Percentiles rank a stretch among this genome's conserved stretches.
These are phyloP conservation scores for Mus spicilegus DNA, from an alignment of 2,113 vertebrate genomes.

Conservation along the genomic window DNA sequence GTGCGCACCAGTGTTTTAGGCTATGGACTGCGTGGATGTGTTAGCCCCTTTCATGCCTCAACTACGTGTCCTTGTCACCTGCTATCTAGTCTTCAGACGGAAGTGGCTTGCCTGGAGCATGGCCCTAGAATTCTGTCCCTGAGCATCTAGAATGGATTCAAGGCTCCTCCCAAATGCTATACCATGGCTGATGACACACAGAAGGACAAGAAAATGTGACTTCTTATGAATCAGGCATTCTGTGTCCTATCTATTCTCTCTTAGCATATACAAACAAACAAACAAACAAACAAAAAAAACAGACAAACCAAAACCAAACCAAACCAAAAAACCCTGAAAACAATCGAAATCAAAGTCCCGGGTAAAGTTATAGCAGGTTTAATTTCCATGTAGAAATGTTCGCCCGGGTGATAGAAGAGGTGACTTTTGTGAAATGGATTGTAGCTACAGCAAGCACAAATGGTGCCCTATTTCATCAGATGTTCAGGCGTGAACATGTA, in stretches of 20 bases:
- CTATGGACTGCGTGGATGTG: background rate
- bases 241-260: background rate
- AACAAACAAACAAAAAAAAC: background rate
- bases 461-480: accelerated
- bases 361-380: background rate
- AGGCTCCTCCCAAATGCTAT: background rate
- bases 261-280: background rate
- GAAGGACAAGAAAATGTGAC: background rate
- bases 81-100: background rate
- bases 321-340: too few species aligned
- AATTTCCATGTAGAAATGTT: background rate
- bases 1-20: too few species aligned
- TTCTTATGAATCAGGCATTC: background rate
- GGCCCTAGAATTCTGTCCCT: background rate
- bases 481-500: background rate
- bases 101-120: background rate
- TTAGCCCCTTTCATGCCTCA: background rate
- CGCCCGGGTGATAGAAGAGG: background rate
- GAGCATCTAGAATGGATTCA: accelerated
- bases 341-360: background rate
- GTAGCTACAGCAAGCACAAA: background rate
- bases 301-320: too few species aligned
- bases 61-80: background rate
- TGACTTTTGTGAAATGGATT: background rate
- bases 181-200: background rate